phyloP scores from a whole-genome alignment of 2,113 vertebrate genomes.

The Hoplias malabaricus region DNA sequence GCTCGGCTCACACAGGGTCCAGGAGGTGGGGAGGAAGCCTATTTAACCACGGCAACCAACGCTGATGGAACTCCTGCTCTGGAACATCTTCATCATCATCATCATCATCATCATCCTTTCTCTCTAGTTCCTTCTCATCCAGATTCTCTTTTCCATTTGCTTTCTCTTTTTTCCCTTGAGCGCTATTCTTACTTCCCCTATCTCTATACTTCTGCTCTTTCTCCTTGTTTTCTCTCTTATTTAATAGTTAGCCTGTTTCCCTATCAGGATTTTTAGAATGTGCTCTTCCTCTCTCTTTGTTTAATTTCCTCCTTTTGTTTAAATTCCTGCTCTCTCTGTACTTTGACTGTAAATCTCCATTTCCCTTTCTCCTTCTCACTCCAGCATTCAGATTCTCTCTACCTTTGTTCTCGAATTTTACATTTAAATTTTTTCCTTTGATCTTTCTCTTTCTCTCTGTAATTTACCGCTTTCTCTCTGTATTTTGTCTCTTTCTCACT shows the following conservation, averaged over 20 bases:
- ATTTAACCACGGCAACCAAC: constrained; percentile 69
- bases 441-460: too few species aligned
- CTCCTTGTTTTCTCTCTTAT: background rate
- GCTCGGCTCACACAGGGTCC: constrained; percentile 70
- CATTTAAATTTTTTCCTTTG: too few species aligned
- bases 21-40: constrained; percentile 61
- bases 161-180: constrained; percentile 30
- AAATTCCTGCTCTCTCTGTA: too few species aligned
- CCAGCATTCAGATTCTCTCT: too few species aligned
- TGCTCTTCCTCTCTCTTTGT: background rate
- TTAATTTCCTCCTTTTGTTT: too few species aligned
- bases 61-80: constrained; percentile 59
- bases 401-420: too few species aligned
- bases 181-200: constrained; percentile 12
- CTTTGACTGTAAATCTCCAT: background rate
- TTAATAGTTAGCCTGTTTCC: too few species aligned
- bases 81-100: constrained; percentile 1
- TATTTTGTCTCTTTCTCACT: too few species aligned
- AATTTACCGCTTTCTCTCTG: too few species aligned
- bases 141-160: background rate
- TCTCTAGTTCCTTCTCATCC: background rate
- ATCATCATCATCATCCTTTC: constrained; percentile 13
- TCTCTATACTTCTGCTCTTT: background rate
- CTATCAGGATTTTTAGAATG: too few species aligned
- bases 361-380: background rate